These are phyloP conservation scores for Spermophilus dauricus DNA, from an alignment of 2,113 vertebrate species.

Conservation along the genomic window DNA sequence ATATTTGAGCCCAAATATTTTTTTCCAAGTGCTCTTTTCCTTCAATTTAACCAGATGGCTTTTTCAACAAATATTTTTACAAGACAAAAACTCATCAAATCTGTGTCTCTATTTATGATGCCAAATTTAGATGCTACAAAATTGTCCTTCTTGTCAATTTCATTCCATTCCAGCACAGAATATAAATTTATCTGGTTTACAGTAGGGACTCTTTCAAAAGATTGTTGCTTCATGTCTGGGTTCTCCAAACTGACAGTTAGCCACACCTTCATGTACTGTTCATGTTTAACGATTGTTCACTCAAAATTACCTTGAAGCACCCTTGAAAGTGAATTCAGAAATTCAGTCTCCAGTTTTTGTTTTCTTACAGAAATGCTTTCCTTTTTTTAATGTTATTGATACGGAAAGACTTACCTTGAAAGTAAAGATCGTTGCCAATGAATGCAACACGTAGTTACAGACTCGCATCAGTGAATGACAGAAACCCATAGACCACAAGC, in stretches of 20 bases:
- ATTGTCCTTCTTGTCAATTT: constrained; percentile 25
- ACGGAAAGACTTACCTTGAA: background rate
- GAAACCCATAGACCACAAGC: background rate
- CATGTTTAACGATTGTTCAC: background rate
- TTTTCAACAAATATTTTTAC: constrained; percentile 60
- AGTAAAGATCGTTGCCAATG: background rate
- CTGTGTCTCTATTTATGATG: background rate
- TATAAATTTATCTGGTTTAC: background rate
- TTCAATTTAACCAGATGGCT: constrained; percentile 10
- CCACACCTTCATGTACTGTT: background rate
- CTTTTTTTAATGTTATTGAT: background rate
- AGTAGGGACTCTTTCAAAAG: background rate
- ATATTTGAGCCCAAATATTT: background rate
- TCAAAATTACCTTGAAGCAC: background rate
- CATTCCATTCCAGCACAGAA: background rate
- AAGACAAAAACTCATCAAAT: constrained; percentile 41
- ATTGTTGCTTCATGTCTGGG: background rate
- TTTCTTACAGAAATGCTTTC: background rate
- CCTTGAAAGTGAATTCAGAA: constrained; percentile 12
- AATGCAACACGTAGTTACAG: background rate
- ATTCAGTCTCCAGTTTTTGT: background rate
- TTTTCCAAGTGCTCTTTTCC: background rate
- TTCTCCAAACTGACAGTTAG: background rate
- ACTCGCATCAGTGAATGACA: background rate
- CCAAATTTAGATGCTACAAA: constrained; percentile 45